Conservation (phyloP, 2,888 invertebrate species). For the Coecobrya sp. region DNA sequence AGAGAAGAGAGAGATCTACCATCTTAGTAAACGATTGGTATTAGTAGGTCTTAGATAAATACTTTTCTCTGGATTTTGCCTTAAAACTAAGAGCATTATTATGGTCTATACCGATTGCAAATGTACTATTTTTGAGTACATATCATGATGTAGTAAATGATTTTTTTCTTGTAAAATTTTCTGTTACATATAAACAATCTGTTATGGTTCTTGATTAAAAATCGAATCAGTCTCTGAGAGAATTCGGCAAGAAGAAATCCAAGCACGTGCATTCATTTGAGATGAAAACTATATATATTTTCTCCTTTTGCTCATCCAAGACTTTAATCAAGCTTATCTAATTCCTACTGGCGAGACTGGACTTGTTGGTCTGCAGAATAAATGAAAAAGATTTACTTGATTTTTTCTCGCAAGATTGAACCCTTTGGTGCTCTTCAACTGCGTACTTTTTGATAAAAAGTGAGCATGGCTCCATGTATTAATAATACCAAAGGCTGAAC, state of each 20-base stretch:
- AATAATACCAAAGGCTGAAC: not conserved
- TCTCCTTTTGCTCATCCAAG: not conserved
- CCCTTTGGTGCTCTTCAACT: not conserved
- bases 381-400: slow-evolving; percentile 51
- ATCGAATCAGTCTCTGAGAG: not conserved
- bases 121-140: no score
- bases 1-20: not conserved
- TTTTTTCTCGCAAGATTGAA: slow-evolving; percentile 39
- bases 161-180: not conserved
- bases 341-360: not conserved
- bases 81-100: no score
- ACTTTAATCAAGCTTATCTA: slow-evolving; percentile 3
- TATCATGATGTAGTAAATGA: not conserved
- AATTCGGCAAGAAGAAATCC: not conserved
- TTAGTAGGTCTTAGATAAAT: no score
- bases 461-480: not conserved
- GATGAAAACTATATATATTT: not conserved
- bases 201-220: slow-evolving; percentile 10
- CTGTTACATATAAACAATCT: not conserved
- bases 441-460: not conserved
- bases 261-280: not conserved
- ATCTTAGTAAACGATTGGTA: no score
- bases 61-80: no score
- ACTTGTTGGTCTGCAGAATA: slow-evolving; percentile 31
- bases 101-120: no score